Base-by-base conservation (phyloP, 2,113 vertebrate genomes). In the Phaetusa simplex region DNA sequence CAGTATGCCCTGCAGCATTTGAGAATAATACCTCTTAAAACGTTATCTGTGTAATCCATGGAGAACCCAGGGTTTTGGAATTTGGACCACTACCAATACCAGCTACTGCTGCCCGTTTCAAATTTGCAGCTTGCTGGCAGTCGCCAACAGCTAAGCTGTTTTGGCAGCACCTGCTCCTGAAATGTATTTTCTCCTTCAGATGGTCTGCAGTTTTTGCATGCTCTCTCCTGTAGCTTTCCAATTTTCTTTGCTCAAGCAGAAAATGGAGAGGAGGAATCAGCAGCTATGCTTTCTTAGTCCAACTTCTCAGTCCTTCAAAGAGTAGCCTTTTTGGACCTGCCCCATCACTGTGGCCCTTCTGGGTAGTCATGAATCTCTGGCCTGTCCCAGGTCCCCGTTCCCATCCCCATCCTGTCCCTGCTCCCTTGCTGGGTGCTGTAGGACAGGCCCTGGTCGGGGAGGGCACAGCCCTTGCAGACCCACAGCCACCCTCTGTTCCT, bases 171-270 rank as follows among this genome's bases (percentile, higher is more conserved):
- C 73, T 77, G 40, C 81, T 95, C 26, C 73, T 89, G 70, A 82
- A 92, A 82, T 87, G 27, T 85, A 55, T 91, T 94, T 95, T 95
- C 70, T 93, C 29, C 90, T 96, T 82, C 71, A 82, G 53, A 72
- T 18, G 62, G 3, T 83, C 71, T 82, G 70, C 53, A n/a, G 52
- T 76, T 94, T 93, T 95, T 70, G 30, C 26, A 53, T 72, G 65
- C 34, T 50, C 42, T 86, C 52, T 82, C 67, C 55, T 83, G 64
- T 45, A 81, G 61, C 17, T 94, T 87, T 85, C 61, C 16, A 89
- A 29, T 85, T 91, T 96, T 61, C 58, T 96, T 85, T 70, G 23
- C 66, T 77, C 70, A 82, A 91, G 30, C 27, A 82, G 72, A 95
- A 92, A 89, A 82, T n/a, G 29, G 43, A 76, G 72, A 58, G 45